phyloP scores from a whole-genome alignment of 2,113 vertebrate species.

The Colistium nudipinnis region DNA sequence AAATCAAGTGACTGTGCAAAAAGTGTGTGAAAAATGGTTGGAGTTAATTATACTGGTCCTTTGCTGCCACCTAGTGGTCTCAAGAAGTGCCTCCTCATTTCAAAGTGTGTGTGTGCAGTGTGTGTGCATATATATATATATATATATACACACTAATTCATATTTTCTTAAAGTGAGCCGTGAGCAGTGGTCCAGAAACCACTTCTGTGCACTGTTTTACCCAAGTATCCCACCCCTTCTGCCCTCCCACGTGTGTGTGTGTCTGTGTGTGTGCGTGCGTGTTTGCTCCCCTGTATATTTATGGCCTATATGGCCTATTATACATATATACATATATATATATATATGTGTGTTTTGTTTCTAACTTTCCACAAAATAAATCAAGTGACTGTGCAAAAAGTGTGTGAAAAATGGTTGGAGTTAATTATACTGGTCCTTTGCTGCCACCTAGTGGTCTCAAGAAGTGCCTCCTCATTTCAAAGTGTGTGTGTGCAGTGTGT shows the following conservation, averaged over 20 bases:
- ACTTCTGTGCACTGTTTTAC: neutral
- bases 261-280: neutral
- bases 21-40: neutral
- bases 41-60: neutral
- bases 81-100: neutral
- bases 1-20: neutral
- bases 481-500: neutral
- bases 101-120: neutral
- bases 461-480: neutral
- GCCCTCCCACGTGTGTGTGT: neutral
- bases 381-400: neutral
- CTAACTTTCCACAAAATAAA: neutral
- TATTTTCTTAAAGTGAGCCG: neutral
- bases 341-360: neutral
- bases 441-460: slow-evolving; percentile 51
- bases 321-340: too few species aligned
- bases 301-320: too few species aligned
- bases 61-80: slow-evolving; percentile 56
- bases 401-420: neutral
- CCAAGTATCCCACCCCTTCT: neutral
- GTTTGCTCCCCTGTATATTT: too few species aligned
- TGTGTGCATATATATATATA: neutral
- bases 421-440: slow-evolving; percentile 1
- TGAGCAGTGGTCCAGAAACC: neutral
- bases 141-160: too few species aligned